phyloP scores from a whole-genome alignment of 1,140 invertebrate genomes.

The Drosophila murphyi region DNA sequence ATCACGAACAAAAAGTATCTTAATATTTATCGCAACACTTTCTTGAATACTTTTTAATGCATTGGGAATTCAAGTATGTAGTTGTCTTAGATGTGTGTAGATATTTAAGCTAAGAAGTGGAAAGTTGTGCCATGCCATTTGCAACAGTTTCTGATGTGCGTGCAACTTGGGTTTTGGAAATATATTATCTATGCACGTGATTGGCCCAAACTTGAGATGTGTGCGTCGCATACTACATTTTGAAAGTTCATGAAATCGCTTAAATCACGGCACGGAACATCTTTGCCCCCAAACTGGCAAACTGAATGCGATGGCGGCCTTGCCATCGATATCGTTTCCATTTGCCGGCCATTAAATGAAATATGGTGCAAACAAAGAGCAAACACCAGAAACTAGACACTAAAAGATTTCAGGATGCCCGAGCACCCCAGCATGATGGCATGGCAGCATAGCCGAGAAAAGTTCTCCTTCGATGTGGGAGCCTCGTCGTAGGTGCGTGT shows the following conservation, averaged over 20 bases:
- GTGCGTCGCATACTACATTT: constrained; percentile 23
- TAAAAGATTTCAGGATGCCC: constrained; percentile 22
- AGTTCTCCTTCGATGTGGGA: constrained; percentile 3
- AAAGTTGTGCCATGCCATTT: constrained; percentile 4
- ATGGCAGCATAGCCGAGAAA: not conserved
- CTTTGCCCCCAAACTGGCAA: not conserved
- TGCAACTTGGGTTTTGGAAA: constrained; percentile 4
- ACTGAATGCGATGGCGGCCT: not conserved
- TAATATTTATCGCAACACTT: constrained; percentile 13
- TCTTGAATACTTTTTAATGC: constrained; percentile 18
- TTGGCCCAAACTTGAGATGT: constrained; percentile 34
- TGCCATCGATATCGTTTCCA: constrained; percentile 3
- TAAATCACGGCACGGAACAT: constrained; percentile 27
- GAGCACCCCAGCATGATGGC: not conserved
- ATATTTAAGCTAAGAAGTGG: not conserved
- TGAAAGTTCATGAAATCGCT: constrained; percentile 45
- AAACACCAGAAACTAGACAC: constrained; percentile 36
- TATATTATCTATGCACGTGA: constrained; percentile 33
- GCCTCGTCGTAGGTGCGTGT: constrained; percentile 22
- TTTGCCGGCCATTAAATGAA: constrained; percentile 43
- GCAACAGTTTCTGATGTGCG: constrained; percentile 15
- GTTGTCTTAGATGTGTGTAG: not conserved
- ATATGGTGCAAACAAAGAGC: constrained; percentile 45
- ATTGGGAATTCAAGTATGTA: not conserved
- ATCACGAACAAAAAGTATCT: not conserved